A percentile compares a stretch with the other conserved stretches of the same genome.
Conservation (phyloP, 2,113 vertebrate genomes). For the Semnopithecus entellus region DNA sequence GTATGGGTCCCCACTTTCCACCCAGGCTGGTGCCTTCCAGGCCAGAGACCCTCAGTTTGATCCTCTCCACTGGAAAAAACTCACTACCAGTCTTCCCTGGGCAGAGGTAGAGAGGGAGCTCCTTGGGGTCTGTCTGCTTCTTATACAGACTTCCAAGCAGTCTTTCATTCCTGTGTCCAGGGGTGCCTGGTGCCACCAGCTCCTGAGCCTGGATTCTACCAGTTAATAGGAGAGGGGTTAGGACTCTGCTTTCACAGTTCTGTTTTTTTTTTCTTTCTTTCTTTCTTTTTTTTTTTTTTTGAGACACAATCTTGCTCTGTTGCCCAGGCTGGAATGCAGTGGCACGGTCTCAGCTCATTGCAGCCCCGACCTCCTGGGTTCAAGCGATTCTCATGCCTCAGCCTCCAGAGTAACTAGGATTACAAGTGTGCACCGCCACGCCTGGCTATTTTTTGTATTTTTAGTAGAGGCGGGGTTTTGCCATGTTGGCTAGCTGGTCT, state of each 20-base stretch:
- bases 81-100: not conserved
- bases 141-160: not conserved
- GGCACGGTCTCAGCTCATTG: too few relatives aligned
- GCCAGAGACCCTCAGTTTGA: not conserved
- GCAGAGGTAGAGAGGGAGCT: not conserved
- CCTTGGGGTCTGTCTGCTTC: not conserved
- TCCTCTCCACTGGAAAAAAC: not conserved
- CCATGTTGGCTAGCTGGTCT: too few relatives aligned
- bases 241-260: not conserved
- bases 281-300: too few relatives aligned
- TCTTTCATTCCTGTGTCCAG: not conserved
- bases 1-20: too few relatives aligned
- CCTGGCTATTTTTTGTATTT: too few relatives aligned
- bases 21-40: not conserved
- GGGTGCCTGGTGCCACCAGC: not conserved
- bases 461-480: too few relatives aligned
- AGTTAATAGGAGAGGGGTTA: not conserved
- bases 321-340: too few relatives aligned
- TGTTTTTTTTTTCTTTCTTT: not conserved
- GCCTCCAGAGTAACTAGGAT: too few relatives aligned
- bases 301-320: too few relatives aligned
- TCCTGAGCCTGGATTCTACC: not conserved
- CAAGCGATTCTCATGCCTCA: too few relatives aligned
- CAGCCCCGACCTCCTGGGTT: too few relatives aligned
- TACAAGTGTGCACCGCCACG: too few relatives aligned